phyloP scores from a whole-genome alignment of 2,888 invertebrate genomes.

The Gnatocerus cornutus region DNA sequence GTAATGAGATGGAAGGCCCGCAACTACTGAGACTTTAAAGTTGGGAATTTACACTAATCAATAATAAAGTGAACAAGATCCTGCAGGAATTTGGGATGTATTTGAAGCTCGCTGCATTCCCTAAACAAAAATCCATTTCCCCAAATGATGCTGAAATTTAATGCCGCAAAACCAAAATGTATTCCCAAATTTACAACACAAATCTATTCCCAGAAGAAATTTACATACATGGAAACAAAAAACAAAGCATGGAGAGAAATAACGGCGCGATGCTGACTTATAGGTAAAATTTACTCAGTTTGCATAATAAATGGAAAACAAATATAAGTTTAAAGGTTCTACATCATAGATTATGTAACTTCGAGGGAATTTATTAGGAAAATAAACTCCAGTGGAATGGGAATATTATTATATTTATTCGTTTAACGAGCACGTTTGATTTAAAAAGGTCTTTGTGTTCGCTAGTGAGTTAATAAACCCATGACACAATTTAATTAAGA shows the following conservation, averaged over 20 bases:
- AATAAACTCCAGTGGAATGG: too few relatives aligned
- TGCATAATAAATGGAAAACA: slow-evolving; percentile 1
- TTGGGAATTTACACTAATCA: background rate
- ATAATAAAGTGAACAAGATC: background rate
- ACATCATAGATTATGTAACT: too few relatives aligned
- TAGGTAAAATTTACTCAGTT: background rate
- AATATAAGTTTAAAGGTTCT: background rate
- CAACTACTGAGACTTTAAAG: background rate
- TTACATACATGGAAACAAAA: background rate
- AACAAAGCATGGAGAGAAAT: background rate
- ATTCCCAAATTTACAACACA: too few relatives aligned
- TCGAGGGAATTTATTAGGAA: too few relatives aligned
- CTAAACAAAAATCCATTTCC: too few relatives aligned
- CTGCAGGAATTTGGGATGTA: too few relatives aligned
- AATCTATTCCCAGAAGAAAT: background rate
- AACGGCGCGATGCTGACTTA: background rate
- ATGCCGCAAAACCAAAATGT: too few relatives aligned
- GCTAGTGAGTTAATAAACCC: background rate
- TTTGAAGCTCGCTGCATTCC: too few relatives aligned
- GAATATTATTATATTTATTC: too few relatives aligned
- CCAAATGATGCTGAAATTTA: too few relatives aligned
- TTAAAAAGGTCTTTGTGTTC: background rate
- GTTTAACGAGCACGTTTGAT: background rate
- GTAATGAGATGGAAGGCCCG: background rate
- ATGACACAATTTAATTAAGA: slow-evolving; percentile 12